Percentiles rank a stretch among this genome's conserved stretches.
phyloP scores from a whole-genome alignment of 1,140 invertebrate species.

The Drosophila rhopaloa region DNA sequence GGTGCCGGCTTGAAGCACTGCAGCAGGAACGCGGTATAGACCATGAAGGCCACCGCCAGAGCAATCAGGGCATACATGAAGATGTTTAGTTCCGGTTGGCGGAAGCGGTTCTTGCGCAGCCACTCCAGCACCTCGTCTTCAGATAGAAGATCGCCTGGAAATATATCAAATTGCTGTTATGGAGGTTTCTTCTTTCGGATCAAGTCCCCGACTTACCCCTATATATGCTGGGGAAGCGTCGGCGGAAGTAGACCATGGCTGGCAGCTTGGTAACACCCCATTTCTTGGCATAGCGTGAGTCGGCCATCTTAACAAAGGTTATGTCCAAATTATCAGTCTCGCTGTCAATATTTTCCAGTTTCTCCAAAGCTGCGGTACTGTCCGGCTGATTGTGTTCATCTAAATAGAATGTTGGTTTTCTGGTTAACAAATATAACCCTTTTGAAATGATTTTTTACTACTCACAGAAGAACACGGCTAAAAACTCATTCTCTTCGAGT shows the following conservation, averaged over 20 bases:
- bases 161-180: background rate
- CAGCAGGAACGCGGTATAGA: slow-evolving; percentile 95
- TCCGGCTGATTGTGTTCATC: slow-evolving; percentile 92
- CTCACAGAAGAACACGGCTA: slow-evolving; percentile 98
- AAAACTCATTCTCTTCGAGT: slow-evolving; percentile 96
- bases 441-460: slow-evolving; percentile 40
- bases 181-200: background rate
- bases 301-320: slow-evolving; percentile 97
- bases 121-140: slow-evolving; percentile 96
- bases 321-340: slow-evolving; percentile 97
- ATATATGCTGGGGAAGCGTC: slow-evolving; percentile 97
- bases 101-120: slow-evolving; percentile 96
- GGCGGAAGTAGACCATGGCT: slow-evolving; percentile 96
- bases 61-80: slow-evolving; percentile 97
- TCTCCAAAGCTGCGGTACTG: slow-evolving; percentile 91
- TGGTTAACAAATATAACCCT: too few species aligned
- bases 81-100: slow-evolving; percentile 96
- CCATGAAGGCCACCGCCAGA: slow-evolving; percentile 92
- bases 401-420: slow-evolving; percentile 75
- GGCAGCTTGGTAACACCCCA: slow-evolving; percentile 97
- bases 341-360: slow-evolving; percentile 95
- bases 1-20: slow-evolving; percentile 93
- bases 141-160: slow-evolving; percentile 90
- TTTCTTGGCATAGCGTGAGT: slow-evolving; percentile 95
- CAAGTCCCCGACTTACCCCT: slow-evolving; percentile 88